phyloP scores from a whole-genome alignment of 2,797 vertebrate species.

The Fundulus diaphanus region DNA sequence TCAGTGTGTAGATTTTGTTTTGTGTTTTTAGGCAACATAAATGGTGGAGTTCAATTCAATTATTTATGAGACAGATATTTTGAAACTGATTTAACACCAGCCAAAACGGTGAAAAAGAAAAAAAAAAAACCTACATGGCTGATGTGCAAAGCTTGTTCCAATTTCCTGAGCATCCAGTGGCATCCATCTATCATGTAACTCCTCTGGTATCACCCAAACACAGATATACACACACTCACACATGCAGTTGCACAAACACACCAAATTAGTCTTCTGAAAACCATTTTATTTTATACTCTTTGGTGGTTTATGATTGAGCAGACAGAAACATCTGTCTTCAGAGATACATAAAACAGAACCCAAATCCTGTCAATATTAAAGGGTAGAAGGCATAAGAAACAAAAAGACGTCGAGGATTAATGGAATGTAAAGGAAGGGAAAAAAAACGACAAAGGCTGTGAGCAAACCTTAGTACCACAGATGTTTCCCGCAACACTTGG shows the following conservation, averaged over 20 bases:
- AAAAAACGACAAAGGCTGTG: too few species aligned
- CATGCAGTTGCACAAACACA: not conserved
- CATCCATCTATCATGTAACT: constrained; percentile 14
- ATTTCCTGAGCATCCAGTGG: constrained; percentile 32
- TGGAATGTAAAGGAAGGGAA: not conserved
- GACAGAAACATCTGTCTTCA: not conserved
- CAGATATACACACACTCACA: not conserved
- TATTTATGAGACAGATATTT: constrained; percentile 1
- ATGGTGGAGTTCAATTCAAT: not conserved
- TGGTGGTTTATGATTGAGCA: not conserved
- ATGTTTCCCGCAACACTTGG: too few species aligned
- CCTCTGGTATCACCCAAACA: constrained; percentile 12
- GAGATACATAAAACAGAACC: not conserved
- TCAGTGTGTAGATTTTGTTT: not conserved
- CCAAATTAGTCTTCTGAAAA: constrained; percentile 4
- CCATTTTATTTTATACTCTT: constrained; percentile 23
- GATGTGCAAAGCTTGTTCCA: constrained; percentile 27
- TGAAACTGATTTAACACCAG: constrained; percentile 11
- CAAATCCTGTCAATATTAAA: not conserved
- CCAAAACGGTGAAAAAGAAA: constrained; percentile 8
- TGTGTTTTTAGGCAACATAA: not conserved
- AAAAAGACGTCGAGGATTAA: not conserved
- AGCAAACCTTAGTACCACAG: too few species aligned
- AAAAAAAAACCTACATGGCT: not conserved
- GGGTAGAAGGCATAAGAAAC: not conserved